Conservation (phyloP, 2,113 vertebrate genomes). For the Scomber scombrus region DNA sequence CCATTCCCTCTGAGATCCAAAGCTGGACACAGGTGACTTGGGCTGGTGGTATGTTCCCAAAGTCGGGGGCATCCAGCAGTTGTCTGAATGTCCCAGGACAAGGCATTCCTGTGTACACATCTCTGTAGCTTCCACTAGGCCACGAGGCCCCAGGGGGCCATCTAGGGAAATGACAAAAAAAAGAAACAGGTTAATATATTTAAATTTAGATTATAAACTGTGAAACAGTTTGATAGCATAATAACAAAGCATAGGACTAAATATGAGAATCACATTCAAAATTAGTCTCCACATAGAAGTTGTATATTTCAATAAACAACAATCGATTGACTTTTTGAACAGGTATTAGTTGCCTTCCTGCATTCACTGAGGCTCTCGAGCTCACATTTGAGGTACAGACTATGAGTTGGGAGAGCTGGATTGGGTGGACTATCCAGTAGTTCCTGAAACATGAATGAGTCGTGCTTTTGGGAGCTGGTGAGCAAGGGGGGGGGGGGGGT, state of each 20-base stretch:
- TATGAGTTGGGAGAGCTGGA: conserved; percentile 2
- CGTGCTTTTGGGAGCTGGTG: conserved; percentile 2
- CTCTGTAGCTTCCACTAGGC: conserved; percentile 97
- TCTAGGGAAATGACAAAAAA: conserved; percentile 80
- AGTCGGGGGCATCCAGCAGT: conserved; percentile 98
- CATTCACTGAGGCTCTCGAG: not conserved
- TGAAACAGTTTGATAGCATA: not conserved
- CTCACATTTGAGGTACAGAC: not conserved
- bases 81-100: conserved; percentile 98
- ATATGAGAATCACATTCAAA: too few relatives aligned
- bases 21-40: conserved; percentile 95
- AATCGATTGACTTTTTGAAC: not conserved
- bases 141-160: conserved; percentile 94
- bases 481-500: not conserved
- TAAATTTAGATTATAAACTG: not conserved
- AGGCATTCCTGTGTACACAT: conserved; percentile 99
- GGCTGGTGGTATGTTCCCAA: conserved; percentile 93
- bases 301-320: not conserved
- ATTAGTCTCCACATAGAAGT: too few relatives aligned
- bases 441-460: conserved; percentile 36
- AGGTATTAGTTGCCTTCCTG: not conserved
- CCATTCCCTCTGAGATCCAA: conserved; percentile 95
- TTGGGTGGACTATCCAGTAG: conserved; percentile 9
- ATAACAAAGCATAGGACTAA: too few relatives aligned
- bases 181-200: conserved; percentile 12